phyloP scores from a whole-genome alignment of 2,113 vertebrate species.

The Orientallactaga bullata region DNA sequence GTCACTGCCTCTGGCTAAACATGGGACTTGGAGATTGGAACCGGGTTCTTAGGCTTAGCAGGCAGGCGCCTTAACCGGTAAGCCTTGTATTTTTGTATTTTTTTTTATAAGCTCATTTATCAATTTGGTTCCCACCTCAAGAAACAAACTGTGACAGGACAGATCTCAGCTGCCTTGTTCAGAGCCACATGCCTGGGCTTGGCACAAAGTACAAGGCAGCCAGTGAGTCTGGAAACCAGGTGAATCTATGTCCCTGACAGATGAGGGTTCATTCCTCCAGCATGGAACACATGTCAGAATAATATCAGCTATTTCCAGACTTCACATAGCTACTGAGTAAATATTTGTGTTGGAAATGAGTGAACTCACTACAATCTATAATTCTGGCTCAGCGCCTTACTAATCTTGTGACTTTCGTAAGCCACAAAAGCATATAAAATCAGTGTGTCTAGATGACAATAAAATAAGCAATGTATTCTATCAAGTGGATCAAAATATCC shows the following conservation, averaged over 20 bases:
- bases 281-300: neutral
- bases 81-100: too few relatives aligned
- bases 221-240: neutral
- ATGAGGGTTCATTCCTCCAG: too few relatives aligned
- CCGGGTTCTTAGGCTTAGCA: too few relatives aligned
- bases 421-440: neutral
- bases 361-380: neutral
- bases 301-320: neutral
- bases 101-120: neutral
- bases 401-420: neutral
- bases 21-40: too few relatives aligned
- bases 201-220: neutral
- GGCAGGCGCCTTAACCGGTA: too few relatives aligned
- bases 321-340: neutral
- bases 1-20: too few relatives aligned
- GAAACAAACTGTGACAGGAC: slow-evolving; percentile 12
- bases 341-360: neutral
- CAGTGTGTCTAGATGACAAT: neutral
- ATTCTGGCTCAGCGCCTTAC: neutral
- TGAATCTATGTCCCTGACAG: neutral
- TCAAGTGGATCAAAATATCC: neutral
- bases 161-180: neutral
- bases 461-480: neutral
- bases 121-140: neutral
- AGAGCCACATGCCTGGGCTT: neutral